Base-by-base conservation (phyloP, 2,888 invertebrate genomes). In the Hofmannophila pseudospretella region DNA sequence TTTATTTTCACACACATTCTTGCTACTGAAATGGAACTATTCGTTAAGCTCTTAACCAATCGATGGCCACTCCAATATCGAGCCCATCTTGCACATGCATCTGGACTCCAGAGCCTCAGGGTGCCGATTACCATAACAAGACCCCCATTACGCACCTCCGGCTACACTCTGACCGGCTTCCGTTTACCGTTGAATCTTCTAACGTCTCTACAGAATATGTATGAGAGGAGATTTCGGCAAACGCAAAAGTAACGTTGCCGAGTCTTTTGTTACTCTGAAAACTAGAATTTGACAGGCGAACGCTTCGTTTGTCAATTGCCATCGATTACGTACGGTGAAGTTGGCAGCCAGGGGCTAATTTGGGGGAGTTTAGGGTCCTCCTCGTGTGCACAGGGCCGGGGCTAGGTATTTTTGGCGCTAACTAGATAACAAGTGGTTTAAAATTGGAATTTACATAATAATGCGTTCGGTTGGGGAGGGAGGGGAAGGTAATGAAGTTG, bases 381-480 rank as follows among this genome's bases (percentile, higher is more conserved):
- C 3, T 16, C 16, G 16, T 5, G 5, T 16, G 20, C 20, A 20
- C 20, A 20, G 19, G 34, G 20, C 22, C 31, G 31, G 23, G 35
- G 64, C 66, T 81, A 84, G 82, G 80, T 80, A 84, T 86, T 86
- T 84, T 81, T 75, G 73, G 66, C 65, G 60, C 80, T 86, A 86
- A 86, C 85, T 85, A 85, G 82, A 82, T 86, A 86, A 86, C 85
- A 82, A 86, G 85, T 85, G 85, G 85, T 80, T 85, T 84, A 71
- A 82, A 86, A 86, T 86, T 85, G 79, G 70, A 72, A 85, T 86
- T 78, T 85, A 75, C 85, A 86, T 86, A 80, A 82, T 82, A 81
- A 84, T 81, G 68, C 51, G 63, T 41, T 44, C 44, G 64, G 58
- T 55, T 59, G 35, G 44, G 41, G 49, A 65, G 58, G 55, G 60